phyloP scores from a whole-genome alignment of 2,797 vertebrate genomes.

The Meda fulgida region DNA sequence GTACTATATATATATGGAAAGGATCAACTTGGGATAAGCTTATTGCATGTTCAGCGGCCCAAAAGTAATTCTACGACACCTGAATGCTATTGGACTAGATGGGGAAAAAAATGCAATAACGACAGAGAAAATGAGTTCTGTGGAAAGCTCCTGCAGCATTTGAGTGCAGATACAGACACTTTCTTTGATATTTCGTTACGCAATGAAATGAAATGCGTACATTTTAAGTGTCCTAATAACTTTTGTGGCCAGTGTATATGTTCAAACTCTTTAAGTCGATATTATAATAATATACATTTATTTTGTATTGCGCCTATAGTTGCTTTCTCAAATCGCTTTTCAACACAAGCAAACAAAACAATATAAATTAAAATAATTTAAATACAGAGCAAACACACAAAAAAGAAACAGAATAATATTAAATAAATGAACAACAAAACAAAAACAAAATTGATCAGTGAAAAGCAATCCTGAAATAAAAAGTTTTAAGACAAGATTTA shows the following conservation, averaged over 20 bases:
- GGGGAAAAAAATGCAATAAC: neutral
- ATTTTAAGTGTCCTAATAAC: neutral
- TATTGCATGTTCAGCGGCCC: neutral
- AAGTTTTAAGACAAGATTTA: too few relatives aligned
- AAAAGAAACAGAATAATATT: too few relatives aligned
- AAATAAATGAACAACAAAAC: too few relatives aligned
- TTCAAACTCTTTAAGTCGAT: neutral
- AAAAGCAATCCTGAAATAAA: too few relatives aligned
- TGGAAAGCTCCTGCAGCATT: neutral
- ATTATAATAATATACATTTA: too few relatives aligned
- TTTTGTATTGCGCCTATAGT: too few relatives aligned
- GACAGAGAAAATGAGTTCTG: neutral
- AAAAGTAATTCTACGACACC: neutral
- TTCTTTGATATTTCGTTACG: neutral
- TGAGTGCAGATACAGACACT: neutral
- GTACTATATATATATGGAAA: neutral
- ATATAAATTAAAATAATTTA: too few relatives aligned
- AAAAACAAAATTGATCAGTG: too few relatives aligned
- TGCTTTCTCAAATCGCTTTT: too few relatives aligned
- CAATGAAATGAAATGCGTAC: neutral
- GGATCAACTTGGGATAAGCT: neutral
- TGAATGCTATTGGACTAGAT: neutral
- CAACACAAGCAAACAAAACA: too few relatives aligned
- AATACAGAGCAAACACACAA: too few relatives aligned
- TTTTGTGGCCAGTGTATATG: too few relatives aligned